Percentiles rank a stretch among this genome's conserved stretches.
Evolutionary conservation across 2,888 invertebrate species (phyloP).

Genomic region (Sinelater perroti): DNA sequence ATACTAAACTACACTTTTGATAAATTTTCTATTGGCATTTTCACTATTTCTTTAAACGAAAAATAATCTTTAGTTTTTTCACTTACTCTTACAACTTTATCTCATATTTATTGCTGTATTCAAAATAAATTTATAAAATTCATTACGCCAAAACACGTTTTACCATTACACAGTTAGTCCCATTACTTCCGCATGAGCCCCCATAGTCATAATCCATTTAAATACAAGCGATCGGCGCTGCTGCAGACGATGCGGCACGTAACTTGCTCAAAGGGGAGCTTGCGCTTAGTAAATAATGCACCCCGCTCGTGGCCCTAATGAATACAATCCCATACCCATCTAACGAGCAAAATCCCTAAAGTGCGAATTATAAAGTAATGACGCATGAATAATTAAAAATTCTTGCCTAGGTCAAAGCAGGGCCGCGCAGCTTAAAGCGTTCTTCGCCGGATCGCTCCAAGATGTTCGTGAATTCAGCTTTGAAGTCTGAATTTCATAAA

Average conservation of each 20-base stretch:
- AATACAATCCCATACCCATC: conserved; percentile 33
- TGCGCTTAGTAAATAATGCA: conserved; percentile 29
- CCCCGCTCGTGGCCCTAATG: conserved; percentile 28
- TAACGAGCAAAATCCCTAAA: conserved; percentile 32
- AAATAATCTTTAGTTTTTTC: too few species aligned
- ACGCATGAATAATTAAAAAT: conserved; percentile 37
- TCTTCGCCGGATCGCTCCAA: conserved; percentile 32
- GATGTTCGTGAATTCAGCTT: conserved; percentile 37
- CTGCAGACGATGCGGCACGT: neutral
- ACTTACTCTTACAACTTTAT: too few species aligned
- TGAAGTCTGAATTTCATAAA: conserved; percentile 41
- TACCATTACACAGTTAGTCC: too few species aligned
- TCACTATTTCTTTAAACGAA: too few species aligned
- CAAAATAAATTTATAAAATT: too few species aligned
- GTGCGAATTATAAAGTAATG: conserved; percentile 36
- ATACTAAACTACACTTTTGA: neutral
- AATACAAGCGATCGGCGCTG: too few species aligned
- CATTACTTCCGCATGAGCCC: too few species aligned
- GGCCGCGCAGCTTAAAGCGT: conserved; percentile 21
- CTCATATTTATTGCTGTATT: too few species aligned
- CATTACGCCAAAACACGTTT: too few species aligned
- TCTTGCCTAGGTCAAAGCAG: conserved; percentile 35
- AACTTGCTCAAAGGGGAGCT: conserved; percentile 12
- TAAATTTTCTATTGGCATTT: neutral
- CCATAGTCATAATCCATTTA: too few species aligned